Conservation (phyloP, 2,113 vertebrate species). For the Oreochromis niloticus region DNA sequence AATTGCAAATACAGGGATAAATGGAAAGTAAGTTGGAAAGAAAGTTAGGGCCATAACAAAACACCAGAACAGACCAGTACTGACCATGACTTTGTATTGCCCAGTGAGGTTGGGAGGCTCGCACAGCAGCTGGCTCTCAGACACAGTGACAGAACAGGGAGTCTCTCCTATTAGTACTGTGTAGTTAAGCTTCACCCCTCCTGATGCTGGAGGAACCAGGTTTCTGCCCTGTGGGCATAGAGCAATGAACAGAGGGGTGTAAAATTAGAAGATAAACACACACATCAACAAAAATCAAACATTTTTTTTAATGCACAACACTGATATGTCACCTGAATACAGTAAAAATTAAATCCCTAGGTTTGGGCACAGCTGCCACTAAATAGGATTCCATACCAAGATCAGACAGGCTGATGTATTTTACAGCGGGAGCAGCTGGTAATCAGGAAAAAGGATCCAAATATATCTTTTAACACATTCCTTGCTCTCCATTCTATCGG, state of each 20-base stretch:
- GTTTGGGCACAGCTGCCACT: constrained; percentile 17
- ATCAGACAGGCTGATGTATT: constrained; percentile 10
- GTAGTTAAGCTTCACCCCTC: constrained; percentile 96
- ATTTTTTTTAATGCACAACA: neutral
- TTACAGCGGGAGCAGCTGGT: constrained; percentile 12
- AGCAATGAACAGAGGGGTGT: constrained; percentile 1
- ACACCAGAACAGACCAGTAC: neutral
- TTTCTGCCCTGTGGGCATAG: constrained; percentile 86
- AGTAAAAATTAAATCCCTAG: neutral
- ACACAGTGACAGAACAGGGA: constrained; percentile 89
- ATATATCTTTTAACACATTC: neutral
- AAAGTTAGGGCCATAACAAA: neutral
- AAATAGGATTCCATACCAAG: neutral
- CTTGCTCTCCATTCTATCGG: neutral
- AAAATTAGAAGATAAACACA: neutral
- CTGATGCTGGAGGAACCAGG: constrained; percentile 87
- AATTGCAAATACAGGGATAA: neutral
- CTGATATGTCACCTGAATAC: neutral
- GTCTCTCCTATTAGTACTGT: constrained; percentile 92
- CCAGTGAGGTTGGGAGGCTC: constrained; percentile 92
- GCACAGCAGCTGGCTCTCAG: constrained; percentile 93
- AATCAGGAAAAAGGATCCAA: neutral
- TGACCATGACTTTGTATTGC: constrained; percentile 95
- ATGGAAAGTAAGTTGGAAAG: neutral
- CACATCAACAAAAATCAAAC: neutral